phyloP scores from a whole-genome alignment of 2,888 invertebrate genomes.

The Mallateleia sp. region DNA sequence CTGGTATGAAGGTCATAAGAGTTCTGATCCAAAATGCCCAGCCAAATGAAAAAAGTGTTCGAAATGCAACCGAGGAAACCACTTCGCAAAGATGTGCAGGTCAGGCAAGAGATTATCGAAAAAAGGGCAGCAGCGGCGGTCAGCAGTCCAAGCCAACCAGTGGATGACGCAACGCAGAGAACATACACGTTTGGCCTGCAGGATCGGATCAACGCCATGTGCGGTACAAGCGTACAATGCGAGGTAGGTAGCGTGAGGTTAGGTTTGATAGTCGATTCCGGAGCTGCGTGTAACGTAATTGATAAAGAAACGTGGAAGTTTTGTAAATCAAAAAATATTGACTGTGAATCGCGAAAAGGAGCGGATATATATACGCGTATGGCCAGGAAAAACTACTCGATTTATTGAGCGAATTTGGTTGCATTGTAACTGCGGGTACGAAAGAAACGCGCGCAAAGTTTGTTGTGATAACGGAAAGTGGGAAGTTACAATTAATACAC shows the following conservation, averaged over 20 bases:
- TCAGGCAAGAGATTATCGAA: background rate
- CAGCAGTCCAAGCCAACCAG: no score
- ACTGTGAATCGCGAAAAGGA: background rate
- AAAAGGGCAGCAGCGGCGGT: no score
- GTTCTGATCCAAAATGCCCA: constrained; percentile 71
- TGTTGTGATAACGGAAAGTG: constrained; percentile 51
- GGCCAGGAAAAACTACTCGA: constrained; percentile 65
- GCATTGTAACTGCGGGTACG: constrained; percentile 64
- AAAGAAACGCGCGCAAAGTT: constrained; percentile 61
- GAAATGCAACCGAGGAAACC: constrained; percentile 75
- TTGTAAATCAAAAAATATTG: constrained; percentile 43
- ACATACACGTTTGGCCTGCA: background rate
- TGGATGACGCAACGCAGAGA: background rate
- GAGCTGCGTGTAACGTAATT: constrained; percentile 79
- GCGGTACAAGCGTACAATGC: background rate
- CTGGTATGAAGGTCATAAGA: background rate
- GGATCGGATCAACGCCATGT: no score
- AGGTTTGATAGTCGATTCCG: constrained; percentile 80
- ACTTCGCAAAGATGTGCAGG: constrained; percentile 73
- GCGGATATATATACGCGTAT: constrained; percentile 70
- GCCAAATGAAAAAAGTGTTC: constrained; percentile 75
- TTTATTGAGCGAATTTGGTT: constrained; percentile 77
- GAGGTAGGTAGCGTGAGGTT: constrained; percentile 72
- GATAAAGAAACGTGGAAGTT: constrained; percentile 71
- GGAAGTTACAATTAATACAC: constrained; percentile 40